phyloP scores from a whole-genome alignment of 2,113 vertebrate genomes.

The Nesogale talazaci region DNA sequence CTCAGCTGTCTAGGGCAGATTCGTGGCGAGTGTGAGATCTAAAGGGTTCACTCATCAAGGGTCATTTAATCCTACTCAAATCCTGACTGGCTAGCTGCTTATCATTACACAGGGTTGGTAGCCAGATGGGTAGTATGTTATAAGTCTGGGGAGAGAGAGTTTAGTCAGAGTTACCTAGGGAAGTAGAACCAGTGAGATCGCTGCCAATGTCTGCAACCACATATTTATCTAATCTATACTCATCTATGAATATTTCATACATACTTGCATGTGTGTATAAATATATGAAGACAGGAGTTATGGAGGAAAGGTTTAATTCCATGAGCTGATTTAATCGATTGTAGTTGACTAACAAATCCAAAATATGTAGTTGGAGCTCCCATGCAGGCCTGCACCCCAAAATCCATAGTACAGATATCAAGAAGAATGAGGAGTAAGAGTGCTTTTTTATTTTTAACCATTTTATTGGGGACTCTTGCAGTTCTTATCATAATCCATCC shows the following conservation, averaged over 20 bases:
- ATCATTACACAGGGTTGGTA: background rate
- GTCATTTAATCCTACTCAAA: background rate
- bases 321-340: background rate
- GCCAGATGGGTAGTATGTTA: background rate
- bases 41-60: background rate
- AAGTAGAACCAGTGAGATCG: background rate
- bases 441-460: background rate
- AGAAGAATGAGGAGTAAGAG: background rate
- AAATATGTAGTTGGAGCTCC: background rate
- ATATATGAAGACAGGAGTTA: background rate
- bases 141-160: background rate
- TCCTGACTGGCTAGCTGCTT: conserved; percentile 29
- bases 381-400: background rate
- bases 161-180: background rate
- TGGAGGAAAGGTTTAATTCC: background rate
- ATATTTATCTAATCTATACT: background rate
- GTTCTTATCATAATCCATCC: too few species aligned
- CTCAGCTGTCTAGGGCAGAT: background rate
- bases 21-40: background rate
- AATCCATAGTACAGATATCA: background rate
- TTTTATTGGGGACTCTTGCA: too few species aligned
- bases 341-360: background rate
- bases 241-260: too few species aligned
- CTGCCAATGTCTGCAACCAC: background rate
- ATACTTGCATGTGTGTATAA: background rate